Evolutionary conservation across 2,113 vertebrate genomes (phyloP).

Genomic region (Malaclemys terrapin): DNA sequence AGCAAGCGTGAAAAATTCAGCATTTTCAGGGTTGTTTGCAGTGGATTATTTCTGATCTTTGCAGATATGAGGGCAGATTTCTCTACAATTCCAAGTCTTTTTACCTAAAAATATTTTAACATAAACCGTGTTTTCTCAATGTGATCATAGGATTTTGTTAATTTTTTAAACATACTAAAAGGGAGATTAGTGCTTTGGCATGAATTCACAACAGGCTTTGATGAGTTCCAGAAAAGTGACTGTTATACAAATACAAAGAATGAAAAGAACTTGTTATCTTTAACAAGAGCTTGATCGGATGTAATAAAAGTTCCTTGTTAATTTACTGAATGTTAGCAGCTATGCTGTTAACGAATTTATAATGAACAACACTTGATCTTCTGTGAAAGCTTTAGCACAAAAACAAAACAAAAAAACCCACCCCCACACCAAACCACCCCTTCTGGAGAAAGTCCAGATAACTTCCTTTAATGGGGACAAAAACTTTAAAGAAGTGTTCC

Average conservation of each 20-base stretch:
- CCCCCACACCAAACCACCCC: slow-evolving; percentile 23
- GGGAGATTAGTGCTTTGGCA: slow-evolving; percentile 49
- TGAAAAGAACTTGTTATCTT: slow-evolving; percentile 72
- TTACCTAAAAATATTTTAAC: slow-evolving; percentile 31
- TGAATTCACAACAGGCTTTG: slow-evolving; percentile 45
- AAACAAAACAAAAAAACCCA: background rate
- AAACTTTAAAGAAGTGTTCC: slow-evolving; percentile 65
- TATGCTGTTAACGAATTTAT: slow-evolving; percentile 74
- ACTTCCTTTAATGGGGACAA: slow-evolving; percentile 69
- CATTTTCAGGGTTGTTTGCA: slow-evolving; percentile 31
- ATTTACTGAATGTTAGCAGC: slow-evolving; percentile 71
- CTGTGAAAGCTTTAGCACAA: slow-evolving; percentile 55
- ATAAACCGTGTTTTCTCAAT: slow-evolving; percentile 33
- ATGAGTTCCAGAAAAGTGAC: slow-evolving; percentile 68
- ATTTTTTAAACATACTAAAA: slow-evolving; percentile 54
- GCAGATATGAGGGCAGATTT: background rate
- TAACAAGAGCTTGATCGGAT: slow-evolving; percentile 71
- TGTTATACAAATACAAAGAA: slow-evolving; percentile 62
- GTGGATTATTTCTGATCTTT: slow-evolving; percentile 10
- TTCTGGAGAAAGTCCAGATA: slow-evolving; percentile 71
- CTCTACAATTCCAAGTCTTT: slow-evolving; percentile 12
- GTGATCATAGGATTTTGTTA: slow-evolving; percentile 34
- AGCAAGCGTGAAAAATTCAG: background rate
- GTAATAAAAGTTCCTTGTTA: slow-evolving; percentile 69
- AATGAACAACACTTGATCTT: slow-evolving; percentile 74